A percentile compares a stretch with the other conserved stretches of the same genome.
These are phyloP conservation scores for Pagetopsis macropterus DNA, from an alignment of 2,797 vertebrate genomes.

Conservation along the genomic window DNA sequence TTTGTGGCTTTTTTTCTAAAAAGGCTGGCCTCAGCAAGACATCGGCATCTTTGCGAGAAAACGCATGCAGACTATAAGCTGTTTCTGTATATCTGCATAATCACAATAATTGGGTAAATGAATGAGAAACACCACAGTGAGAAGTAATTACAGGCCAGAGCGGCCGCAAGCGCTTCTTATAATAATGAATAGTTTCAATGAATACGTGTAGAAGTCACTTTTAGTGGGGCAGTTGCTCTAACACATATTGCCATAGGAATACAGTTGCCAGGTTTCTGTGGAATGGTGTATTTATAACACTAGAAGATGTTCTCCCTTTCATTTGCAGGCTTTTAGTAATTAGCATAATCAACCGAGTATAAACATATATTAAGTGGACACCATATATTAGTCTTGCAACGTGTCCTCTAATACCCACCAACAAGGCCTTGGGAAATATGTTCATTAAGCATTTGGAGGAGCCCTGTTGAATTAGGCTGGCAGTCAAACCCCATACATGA, in stretches of 20 bases:
- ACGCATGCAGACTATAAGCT: conserved; percentile 3
- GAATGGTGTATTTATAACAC: conserved; percentile 48
- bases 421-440: conserved; percentile 47
- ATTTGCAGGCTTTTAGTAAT: conserved; percentile 47
- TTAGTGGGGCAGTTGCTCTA: conserved; percentile 37
- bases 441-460: conserved; percentile 57
- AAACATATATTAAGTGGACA: conserved; percentile 52
- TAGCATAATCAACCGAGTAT: conserved; percentile 56
- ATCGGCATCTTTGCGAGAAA: conserved; percentile 6
- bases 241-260: conserved; percentile 41
- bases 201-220: conserved; percentile 54
- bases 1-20: conserved; percentile 4
- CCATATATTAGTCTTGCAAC: conserved; percentile 59
- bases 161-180: conserved; percentile 41
- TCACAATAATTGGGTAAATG: conserved; percentile 63
- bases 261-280: conserved; percentile 41
- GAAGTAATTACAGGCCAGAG: conserved; percentile 65
- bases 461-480: conserved; percentile 52
- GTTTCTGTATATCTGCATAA: conserved; percentile 54
- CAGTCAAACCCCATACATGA: conserved; percentile 50
- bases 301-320: conserved; percentile 31
- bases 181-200: conserved; percentile 64
- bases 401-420: conserved; percentile 46
- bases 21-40: conserved; percentile 21
- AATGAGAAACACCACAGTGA: conserved; percentile 50